Evolutionary conservation across 1,140 invertebrate species (phyloP).

Genomic region (Charaxes varanes): DNA sequence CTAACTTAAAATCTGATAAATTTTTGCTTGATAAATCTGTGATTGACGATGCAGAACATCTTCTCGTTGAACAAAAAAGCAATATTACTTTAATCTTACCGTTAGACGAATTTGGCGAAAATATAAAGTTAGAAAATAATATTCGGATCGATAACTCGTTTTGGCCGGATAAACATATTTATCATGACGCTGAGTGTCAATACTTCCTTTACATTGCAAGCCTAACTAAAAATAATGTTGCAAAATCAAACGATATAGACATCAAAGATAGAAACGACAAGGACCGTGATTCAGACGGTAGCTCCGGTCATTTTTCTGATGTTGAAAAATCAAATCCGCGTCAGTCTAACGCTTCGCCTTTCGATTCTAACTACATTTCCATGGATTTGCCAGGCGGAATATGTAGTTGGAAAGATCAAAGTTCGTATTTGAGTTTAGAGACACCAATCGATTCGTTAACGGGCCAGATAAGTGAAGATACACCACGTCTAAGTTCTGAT

Average conservation of each 20-base stretch:
- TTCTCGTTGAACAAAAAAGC: conserved; percentile 23
- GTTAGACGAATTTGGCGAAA: conserved; percentile 7
- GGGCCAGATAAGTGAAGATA: conserved; percentile 27
- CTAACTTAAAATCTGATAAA: conserved; percentile 41
- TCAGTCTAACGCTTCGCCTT: conserved; percentile 52
- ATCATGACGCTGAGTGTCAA: conserved; percentile 78
- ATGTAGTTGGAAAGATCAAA: conserved; percentile 88
- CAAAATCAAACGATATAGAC: conserved; percentile 54
- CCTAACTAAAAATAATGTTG: conserved; percentile 55
- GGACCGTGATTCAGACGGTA: conserved; percentile 76
- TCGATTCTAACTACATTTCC: conserved; percentile 79
- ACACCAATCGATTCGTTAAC: conserved; percentile 40
- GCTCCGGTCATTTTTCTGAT: conserved; percentile 76
- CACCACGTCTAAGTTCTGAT: conserved; percentile 30
- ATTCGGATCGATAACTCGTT: conserved; percentile 73
- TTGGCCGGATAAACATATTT: conserved; percentile 77
- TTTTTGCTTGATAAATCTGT: conserved; percentile 50
- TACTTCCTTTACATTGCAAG: conserved; percentile 70
- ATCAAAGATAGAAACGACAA: conserved; percentile 74
- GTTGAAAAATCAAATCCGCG: conserved; percentile 43
- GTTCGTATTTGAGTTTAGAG: conserved; percentile 82
- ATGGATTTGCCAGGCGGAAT: conserved; percentile 85
- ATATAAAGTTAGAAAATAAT: conserved; percentile 44
- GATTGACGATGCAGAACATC: conserved; percentile 47
- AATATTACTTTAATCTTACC: background rate